phyloP scores from a whole-genome alignment of 35 echinoderm and acorn worm species.

The Lytechinus variegatus region DNA sequence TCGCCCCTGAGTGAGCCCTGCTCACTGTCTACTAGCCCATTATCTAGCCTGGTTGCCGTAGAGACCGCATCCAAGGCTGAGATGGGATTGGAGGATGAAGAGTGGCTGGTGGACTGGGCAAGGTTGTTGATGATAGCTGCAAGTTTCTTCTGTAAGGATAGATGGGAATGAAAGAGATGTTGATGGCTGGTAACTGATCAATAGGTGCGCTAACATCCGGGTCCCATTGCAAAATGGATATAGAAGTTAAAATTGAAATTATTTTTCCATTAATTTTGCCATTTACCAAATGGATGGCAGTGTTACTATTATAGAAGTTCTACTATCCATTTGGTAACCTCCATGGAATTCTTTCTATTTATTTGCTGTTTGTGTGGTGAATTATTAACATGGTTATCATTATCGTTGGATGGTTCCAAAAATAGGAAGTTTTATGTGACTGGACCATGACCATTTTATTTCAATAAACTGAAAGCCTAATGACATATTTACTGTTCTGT shows the following conservation, averaged over 20 bases:
- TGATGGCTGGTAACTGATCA: not conserved
- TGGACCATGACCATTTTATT: too few relatives aligned
- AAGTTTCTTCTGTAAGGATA: slow-evolving; percentile 1
- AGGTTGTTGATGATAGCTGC: slow-evolving; percentile 42
- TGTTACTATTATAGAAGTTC: too few relatives aligned
- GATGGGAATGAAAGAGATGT: not conserved
- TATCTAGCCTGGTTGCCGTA: not conserved
- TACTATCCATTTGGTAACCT: too few relatives aligned
- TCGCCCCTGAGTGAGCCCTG: slow-evolving; percentile 1
- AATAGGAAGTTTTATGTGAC: too few relatives aligned
- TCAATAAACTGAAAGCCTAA: not conserved
- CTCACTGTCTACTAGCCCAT: slow-evolving; percentile 15
- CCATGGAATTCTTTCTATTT: too few relatives aligned
- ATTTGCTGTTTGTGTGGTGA: too few relatives aligned
- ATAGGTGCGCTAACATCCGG: too few relatives aligned
- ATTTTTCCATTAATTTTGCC: too few relatives aligned
- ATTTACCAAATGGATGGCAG: too few relatives aligned
- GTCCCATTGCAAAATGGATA: not conserved
- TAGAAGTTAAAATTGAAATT: not conserved
- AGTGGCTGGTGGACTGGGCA: not conserved
- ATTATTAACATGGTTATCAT: too few relatives aligned
- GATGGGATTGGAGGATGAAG: not conserved
- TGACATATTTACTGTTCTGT: not conserved
- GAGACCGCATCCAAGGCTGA: slow-evolving; percentile 34
- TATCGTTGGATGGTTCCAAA: too few relatives aligned